Conservation (phyloP, 2,888 invertebrate species). For the Ceraclea dissimilis region DNA sequence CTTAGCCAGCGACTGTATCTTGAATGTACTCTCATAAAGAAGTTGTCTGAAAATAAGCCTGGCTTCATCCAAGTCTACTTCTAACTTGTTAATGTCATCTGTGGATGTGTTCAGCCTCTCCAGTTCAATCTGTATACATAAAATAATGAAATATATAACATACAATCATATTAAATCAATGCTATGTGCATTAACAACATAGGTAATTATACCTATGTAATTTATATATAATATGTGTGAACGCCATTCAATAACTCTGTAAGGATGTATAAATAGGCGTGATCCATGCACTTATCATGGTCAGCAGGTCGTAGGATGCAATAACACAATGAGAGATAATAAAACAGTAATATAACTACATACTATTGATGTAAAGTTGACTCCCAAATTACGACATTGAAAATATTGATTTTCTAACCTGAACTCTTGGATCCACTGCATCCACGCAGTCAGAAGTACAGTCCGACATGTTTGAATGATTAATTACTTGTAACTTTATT, state of each 20-base stretch:
- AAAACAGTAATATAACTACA: constrained; percentile 2
- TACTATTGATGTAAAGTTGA: constrained; percentile 1
- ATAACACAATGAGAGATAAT: background rate
- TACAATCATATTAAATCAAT: background rate
- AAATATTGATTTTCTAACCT: constrained; percentile 52
- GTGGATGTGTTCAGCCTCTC: constrained; percentile 86
- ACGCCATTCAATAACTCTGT: too few species aligned
- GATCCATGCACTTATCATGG: too few species aligned
- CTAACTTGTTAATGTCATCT: constrained; percentile 85
- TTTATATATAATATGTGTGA: too few species aligned
- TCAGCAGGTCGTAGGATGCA: background rate
- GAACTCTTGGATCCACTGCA: constrained; percentile 74
- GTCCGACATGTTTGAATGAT: constrained; percentile 50
- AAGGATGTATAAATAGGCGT: too few species aligned
- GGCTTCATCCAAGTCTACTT: constrained; percentile 84
- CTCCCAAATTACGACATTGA: constrained; percentile 23
- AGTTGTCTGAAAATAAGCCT: constrained; percentile 73
- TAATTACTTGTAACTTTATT: constrained; percentile 26
- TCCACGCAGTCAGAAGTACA: constrained; percentile 55
- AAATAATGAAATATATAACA: background rate
- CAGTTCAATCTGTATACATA: constrained; percentile 60
- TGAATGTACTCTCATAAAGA: constrained; percentile 73
- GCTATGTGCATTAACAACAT: background rate
- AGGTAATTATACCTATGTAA: too few species aligned
- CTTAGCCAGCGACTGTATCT: constrained; percentile 71